phyloP scores from a whole-genome alignment of 2,888 invertebrate genomes.

The Herminia tarsipennalis region DNA sequence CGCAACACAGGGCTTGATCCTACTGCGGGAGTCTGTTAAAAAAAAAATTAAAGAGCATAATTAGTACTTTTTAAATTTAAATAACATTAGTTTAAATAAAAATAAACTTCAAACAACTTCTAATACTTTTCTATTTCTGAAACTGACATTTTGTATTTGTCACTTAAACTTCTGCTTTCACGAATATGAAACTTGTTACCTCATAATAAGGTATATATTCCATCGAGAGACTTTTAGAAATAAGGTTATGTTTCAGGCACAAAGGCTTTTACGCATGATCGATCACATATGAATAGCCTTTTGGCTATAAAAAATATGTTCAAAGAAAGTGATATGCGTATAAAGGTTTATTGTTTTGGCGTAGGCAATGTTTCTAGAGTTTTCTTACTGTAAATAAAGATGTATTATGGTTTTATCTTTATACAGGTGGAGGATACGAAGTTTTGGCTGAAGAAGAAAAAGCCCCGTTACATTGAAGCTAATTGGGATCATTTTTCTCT shows the following conservation, averaged over 20 bases:
- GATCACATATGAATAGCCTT: slow-evolving; percentile 62
- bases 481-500: too few species aligned
- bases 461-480: too few species aligned
- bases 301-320: slow-evolving; percentile 36
- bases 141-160: slow-evolving; percentile 21
- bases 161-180: neutral
- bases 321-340: slow-evolving; percentile 9
- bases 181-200: slow-evolving; percentile 8
- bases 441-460: too few species aligned
- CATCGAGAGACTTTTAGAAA: slow-evolving; percentile 23
- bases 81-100: too few species aligned
- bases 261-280: slow-evolving; percentile 57
- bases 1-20: too few species aligned
- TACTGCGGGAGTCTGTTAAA: too few species aligned
- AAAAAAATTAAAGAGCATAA: too few species aligned
- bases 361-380: slow-evolving; percentile 9
- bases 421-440: too few species aligned
- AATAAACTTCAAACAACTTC: too few species aligned
- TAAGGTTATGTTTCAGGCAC: slow-evolving; percentile 33
- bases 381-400: neutral
- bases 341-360: slow-evolving; percentile 24
- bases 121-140: too few species aligned
- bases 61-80: too few species aligned
- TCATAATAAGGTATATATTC: slow-evolving; percentile 15
- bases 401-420: too few species aligned